phyloP scores from a whole-genome alignment of 2,113 vertebrate genomes.

The Neodontobutis hainanensis region DNA sequence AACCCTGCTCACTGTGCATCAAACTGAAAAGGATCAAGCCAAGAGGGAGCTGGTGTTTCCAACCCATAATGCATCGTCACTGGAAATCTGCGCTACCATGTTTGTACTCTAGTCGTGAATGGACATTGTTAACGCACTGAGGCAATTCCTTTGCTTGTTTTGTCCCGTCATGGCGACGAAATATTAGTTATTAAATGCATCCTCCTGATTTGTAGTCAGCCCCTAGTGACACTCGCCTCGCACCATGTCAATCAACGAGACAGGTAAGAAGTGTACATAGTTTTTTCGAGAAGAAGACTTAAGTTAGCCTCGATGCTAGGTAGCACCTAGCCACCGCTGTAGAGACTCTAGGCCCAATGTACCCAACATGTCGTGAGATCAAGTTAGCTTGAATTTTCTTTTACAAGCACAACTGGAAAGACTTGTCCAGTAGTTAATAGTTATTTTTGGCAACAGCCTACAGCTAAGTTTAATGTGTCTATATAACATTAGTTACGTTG shows the following conservation, averaged over 20 bases:
- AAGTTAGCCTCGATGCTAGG: constrained; percentile 36
- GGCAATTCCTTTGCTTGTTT: neutral
- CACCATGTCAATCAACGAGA: constrained; percentile 74
- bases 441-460: too few relatives aligned
- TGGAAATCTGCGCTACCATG: constrained; percentile 51
- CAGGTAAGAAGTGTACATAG: constrained; percentile 63
- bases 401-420: neutral
- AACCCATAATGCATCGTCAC: constrained; percentile 63
- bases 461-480: too few relatives aligned
- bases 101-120: constrained; percentile 34
- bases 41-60: constrained; percentile 29
- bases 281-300: constrained; percentile 23
- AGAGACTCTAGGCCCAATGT: neutral
- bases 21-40: neutral
- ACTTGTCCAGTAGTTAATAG: too few relatives aligned
- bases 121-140: constrained; percentile 15
- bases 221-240: constrained; percentile 46
- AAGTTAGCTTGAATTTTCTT: neutral
- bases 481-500: neutral
- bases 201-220: constrained; percentile 33
- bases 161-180: constrained; percentile 5
- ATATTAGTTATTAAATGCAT: constrained; percentile 56
- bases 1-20: neutral
- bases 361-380: neutral
- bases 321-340: constrained; percentile 14